Base-by-base conservation (phyloP, 2,113 vertebrate genomes). In the Nycticorax nycticorax region DNA sequence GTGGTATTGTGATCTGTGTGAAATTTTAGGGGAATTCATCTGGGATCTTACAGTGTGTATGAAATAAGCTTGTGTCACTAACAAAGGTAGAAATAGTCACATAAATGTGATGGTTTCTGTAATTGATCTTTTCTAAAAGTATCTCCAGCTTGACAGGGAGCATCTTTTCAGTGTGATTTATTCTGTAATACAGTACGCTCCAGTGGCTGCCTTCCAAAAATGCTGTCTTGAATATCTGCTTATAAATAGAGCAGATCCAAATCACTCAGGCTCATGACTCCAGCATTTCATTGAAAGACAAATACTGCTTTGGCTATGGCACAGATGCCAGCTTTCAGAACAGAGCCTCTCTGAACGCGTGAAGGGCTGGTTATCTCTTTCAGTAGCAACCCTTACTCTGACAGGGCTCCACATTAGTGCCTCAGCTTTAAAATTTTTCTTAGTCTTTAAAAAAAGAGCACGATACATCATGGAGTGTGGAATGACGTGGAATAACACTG, bases 81-180 rank as follows among this genome's bases (percentile, higher is more conserved):
- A 45, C 27, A 95, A 86, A 91, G 50, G 77, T 85, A 93, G 57
- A 92, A 95, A 95, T 47, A 59, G 57, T 88, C 92, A 79, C 80
- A 96, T 93, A 97, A 95, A 91, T 73, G 60, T 87, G 86, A 91
- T 91, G 53, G 57, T 81, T 95, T 91, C 73, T 95, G 96, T 87
- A 95, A 89, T 8, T 89, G 84, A 95, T 96, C 62, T 89, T 93
- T 95, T 91, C 84, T 94, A 69, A 73, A 94, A 85, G 86, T 91
- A 89, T 85, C 83, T 92, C 73, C 43, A 85, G 3, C 80, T 92
- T 97, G 83, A 94, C 96, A 95, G 84, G 33, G 53, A 92, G 62
- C 69, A 75, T 92, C 94, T 95, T 95, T 92, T 87, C 41, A 53
- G 48, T 79, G 63, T 91, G 94, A 97, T 97, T 97, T 97, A 96